Conservation (phyloP, 2,888 invertebrate species). For the Aporophyla lueneburgensis region DNA sequence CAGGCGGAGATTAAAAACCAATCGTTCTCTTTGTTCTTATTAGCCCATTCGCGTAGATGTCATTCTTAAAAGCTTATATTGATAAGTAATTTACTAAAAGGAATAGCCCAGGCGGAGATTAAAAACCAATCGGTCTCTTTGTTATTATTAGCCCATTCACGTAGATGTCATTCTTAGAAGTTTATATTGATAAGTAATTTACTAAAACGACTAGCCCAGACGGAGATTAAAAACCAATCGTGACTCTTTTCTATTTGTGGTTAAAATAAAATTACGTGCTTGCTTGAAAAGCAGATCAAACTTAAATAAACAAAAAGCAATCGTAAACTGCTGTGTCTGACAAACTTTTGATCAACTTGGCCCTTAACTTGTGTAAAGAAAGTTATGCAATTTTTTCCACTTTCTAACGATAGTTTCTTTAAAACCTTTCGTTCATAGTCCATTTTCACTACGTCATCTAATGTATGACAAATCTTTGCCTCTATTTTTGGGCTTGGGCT, state of each 20-base stretch:
- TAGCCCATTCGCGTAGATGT: too few species aligned
- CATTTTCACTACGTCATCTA: neutral
- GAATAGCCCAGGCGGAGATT: too few species aligned
- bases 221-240: neutral
- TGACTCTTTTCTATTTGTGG: neutral
- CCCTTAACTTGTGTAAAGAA: neutral
- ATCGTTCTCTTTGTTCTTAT: too few species aligned
- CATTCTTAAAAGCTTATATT: too few species aligned
- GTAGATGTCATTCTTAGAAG: neutral
- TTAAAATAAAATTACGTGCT: neutral
- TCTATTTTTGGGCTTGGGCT: neutral
- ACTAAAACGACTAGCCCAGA: neutral
- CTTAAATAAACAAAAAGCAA: neutral
- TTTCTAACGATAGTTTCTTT: neutral
- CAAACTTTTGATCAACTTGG: neutral
- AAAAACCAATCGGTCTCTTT: too few species aligned
- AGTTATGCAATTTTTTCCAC: neutral
- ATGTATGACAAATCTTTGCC: neutral
- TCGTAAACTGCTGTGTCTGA: neutral
- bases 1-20: too few species aligned
- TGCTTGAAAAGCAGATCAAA: neutral
- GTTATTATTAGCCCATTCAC: too few species aligned
- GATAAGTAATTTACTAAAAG: too few species aligned
- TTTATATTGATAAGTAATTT: neutral
- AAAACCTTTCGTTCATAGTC: too few species aligned